These are phyloP conservation scores for Drosophila mojavensis DNA, from an alignment of 1,140 invertebrate genomes.

Conservation along the genomic window DNA sequence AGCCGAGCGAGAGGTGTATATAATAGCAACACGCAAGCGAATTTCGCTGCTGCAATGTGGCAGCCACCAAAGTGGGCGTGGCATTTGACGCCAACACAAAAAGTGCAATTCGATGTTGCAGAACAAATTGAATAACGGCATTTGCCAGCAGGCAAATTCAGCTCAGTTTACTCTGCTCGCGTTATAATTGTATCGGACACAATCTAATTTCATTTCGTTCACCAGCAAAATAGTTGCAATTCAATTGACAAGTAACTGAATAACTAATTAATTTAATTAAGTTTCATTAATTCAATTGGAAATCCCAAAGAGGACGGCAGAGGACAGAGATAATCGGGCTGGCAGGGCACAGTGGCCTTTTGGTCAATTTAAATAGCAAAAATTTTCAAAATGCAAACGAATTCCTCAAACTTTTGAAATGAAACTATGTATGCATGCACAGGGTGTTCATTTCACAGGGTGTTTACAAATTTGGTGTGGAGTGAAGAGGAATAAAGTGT, in stretches of 20 bases:
- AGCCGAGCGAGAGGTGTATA: neutral
- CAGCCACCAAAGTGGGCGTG: conserved; percentile 27
- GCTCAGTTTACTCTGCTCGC: neutral
- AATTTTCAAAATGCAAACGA: too few relatives aligned
- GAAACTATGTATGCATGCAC: too few relatives aligned
- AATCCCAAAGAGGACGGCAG: neutral
- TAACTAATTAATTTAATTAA: conserved; percentile 3
- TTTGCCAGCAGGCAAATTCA: neutral
- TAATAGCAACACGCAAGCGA: conserved; percentile 56
- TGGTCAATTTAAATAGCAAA: too few relatives aligned
- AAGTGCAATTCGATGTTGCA: conserved; percentile 28
- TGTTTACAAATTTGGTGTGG: too few relatives aligned
- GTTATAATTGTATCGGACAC: conserved; percentile 9
- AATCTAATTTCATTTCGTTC: neutral
- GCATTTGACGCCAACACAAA: conserved; percentile 4
- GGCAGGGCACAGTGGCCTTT: too few relatives aligned
- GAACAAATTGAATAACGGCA: conserved; percentile 17
- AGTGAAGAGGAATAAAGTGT: too few relatives aligned
- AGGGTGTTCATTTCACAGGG: too few relatives aligned
- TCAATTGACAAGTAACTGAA: neutral
- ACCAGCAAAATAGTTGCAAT: conserved; percentile 1
- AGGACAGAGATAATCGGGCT: too few relatives aligned
- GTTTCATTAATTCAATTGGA: neutral
- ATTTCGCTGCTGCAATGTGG: conserved; percentile 39
- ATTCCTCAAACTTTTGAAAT: too few relatives aligned